Evolutionary conservation across 2,797 vertebrate species (phyloP).

Genomic region (Cirrhinus mrigala): DNA sequence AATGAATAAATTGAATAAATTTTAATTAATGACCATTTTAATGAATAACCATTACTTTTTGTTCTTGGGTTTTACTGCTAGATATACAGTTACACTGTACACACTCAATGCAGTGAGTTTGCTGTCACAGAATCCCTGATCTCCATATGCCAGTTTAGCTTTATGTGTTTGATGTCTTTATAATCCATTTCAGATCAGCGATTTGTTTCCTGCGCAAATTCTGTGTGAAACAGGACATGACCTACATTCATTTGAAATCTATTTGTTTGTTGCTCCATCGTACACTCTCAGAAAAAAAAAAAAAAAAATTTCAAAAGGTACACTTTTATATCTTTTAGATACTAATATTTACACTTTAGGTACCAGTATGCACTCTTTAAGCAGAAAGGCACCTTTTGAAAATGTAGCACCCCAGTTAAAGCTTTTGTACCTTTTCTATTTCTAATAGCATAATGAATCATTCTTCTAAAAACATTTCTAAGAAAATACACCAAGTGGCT

Average conservation of each 20-base stretch:
- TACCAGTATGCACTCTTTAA: neutral
- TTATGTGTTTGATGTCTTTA: neutral
- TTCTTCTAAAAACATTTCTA: neutral
- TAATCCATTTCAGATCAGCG: neutral
- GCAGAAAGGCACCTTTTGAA: neutral
- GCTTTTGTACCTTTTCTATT: neutral
- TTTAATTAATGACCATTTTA: neutral
- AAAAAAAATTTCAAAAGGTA: neutral
- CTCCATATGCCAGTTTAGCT: neutral
- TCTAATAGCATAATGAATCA: neutral
- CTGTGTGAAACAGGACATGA: neutral
- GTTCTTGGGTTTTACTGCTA: neutral
- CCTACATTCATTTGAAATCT: neutral
- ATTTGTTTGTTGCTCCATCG: neutral
- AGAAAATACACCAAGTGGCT: neutral
- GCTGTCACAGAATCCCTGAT: neutral
- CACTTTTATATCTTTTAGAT: neutral
- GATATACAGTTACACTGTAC: neutral
- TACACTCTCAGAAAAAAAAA: neutral
- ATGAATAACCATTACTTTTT: too few species aligned
- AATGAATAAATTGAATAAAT: too few species aligned
- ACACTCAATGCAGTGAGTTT: neutral
- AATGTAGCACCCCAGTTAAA: neutral
- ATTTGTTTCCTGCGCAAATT: conserved; percentile 3
- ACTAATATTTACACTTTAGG: neutral